phyloP scores from a whole-genome alignment of 2,113 vertebrate genomes.

The Stictonetta naevosa region DNA sequence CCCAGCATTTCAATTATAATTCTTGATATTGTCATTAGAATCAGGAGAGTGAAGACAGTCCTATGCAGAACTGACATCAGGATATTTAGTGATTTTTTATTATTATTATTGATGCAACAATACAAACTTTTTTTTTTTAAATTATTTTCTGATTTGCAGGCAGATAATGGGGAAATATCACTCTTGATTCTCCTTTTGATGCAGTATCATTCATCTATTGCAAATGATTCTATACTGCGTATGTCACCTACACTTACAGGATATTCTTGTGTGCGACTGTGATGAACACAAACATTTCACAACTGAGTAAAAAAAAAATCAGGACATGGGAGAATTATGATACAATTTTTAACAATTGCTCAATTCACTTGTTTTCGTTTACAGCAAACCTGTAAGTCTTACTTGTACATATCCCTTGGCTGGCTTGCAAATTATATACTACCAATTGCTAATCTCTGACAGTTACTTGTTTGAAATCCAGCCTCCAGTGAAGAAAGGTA shows the following conservation, averaged over 20 bases:
- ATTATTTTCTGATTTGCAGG: neutral
- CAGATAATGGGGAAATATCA: neutral
- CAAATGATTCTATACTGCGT: neutral
- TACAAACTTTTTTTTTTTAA: neutral
- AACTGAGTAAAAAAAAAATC: neutral
- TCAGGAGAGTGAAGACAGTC: neutral
- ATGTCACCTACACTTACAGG: neutral
- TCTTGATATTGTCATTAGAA: neutral
- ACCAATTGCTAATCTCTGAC: neutral
- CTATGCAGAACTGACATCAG: neutral
- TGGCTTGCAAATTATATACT: neutral
- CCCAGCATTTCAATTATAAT: neutral
- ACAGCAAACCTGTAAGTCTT: neutral
- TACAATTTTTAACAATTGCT: neutral
- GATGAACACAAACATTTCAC: neutral
- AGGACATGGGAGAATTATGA: neutral
- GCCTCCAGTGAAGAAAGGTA: neutral
- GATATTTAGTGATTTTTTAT: neutral
- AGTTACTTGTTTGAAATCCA: neutral
- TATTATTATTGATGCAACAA: neutral
- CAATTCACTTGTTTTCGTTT: neutral
- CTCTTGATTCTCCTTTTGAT: neutral
- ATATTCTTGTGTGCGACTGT: neutral
- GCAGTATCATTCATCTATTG: neutral
- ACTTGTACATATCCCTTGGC: neutral